Base-by-base conservation (phyloP, 2,888 invertebrate species). In the Epistrophe eligans region DNA sequence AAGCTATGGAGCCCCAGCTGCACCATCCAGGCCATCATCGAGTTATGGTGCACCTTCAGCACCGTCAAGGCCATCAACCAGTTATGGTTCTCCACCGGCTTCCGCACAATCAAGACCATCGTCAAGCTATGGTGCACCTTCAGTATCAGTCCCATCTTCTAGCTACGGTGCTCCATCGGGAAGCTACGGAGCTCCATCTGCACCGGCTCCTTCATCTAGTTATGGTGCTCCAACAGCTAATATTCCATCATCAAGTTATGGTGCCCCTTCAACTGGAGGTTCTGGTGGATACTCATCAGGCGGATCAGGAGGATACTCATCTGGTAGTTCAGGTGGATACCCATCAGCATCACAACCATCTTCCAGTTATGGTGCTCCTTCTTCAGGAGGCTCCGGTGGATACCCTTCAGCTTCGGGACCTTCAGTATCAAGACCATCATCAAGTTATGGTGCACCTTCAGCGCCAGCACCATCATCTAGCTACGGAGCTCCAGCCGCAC, bases 391-490 rank as follows among this genome's bases (percentile, higher is more conserved):
- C 9, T 38, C 92, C 15, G 48, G 52, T 1, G 40, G 70, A 11
- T 70, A 70, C 24, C 24, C 74, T 17, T 62, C 74, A 52, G 58
- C 32, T 58, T 62, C 89, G 91, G 55, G 93, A 45, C 62, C 62
- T 11, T 6, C 73, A 67, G 90, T 90, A 48, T 48, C 66, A 45
- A 52, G 66, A 35, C 95, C 95, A 1, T 93, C 94, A 0, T 93
- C 93, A 0, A 93, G 93, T 55, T 95, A 95, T 87, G 94, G 94
- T 4, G 93, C 94, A 0, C 84, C 83, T 38, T 90, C 90, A 52
- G 92, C 92, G 4, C 90, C 52, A 2, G 40, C 43, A 24, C 15
- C 90, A 0, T 93, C 94, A 24, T 43, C 62, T 2, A 76, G 55
- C 11, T 81, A 70, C 6, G 77, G 77, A 4, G 40, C 64, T 24